Conservation (phyloP, 2,113 vertebrate genomes). For the Dascyllus trimaculatus region DNA sequence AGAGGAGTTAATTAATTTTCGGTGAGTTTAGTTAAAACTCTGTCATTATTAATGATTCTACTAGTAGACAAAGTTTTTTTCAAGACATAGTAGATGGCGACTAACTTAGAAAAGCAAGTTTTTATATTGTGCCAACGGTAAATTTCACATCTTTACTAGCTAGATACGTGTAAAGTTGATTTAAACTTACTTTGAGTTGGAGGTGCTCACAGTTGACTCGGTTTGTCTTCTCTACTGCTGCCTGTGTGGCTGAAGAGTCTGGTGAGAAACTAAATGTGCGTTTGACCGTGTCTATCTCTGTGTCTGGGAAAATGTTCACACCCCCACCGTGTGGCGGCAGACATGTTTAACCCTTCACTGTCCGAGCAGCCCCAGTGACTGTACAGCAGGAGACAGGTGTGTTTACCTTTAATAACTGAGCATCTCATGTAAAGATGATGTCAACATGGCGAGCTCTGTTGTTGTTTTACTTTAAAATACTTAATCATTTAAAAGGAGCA, state of each 20-base stretch:
- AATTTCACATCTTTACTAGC: neutral
- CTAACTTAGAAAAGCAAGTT: neutral
- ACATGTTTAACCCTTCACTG: conserved; percentile 51
- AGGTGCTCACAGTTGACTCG: neutral
- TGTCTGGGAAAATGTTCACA: conserved; percentile 28
- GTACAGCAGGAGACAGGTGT: neutral
- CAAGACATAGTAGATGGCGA: neutral
- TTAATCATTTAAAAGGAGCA: too few relatives aligned
- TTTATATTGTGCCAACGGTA: neutral
- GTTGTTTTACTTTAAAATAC: too few relatives aligned
- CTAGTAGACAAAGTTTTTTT: neutral
- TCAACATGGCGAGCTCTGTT: too few relatives aligned
- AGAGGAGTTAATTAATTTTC: neutral
- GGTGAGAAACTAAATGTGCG: conserved; percentile 1
- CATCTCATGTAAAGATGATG: neutral
- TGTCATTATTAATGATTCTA: neutral
- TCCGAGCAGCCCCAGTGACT: neutral
- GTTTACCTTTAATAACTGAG: neutral
- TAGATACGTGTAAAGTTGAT: too few relatives aligned
- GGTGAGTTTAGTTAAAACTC: neutral
- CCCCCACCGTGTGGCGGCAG: conserved; percentile 32
- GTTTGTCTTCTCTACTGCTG: neutral
- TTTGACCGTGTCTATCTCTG: neutral
- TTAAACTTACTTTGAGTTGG: conserved; percentile 48
- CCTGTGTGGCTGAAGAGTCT: neutral